Conservation (phyloP, 64 coral and sea anemone species). For the Acropora tenuis region DNA sequence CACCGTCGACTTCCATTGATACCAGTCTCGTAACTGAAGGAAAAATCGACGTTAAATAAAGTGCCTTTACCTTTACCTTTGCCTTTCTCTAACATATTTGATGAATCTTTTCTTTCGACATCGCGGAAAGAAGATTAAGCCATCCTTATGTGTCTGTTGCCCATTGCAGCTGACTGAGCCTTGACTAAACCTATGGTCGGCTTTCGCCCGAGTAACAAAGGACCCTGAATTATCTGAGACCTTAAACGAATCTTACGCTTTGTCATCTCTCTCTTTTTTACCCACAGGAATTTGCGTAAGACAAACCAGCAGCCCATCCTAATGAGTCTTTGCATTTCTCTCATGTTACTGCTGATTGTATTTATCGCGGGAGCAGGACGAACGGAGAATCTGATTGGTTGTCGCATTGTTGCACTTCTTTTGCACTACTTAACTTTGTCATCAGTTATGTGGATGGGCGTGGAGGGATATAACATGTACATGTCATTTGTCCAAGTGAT, state of each 20-base stretch:
- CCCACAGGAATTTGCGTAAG: constrained; percentile 79
- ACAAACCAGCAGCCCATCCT: constrained; percentile 90
- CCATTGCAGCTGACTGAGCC: too few relatives aligned
- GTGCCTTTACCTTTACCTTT: too few relatives aligned
- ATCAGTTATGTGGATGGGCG: constrained; percentile 88
- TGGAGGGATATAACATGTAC: constrained; percentile 92
- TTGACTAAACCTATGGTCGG: too few relatives aligned
- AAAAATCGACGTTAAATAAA: too few relatives aligned
- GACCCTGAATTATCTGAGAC: background rate
- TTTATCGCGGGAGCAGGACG: constrained; percentile 77
- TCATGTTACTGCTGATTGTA: constrained; percentile 85
- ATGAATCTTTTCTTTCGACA: too few relatives aligned
- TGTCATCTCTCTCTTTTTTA: background rate
- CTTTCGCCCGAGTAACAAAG: background rate
- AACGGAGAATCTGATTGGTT: constrained; percentile 49
- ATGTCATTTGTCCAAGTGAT: constrained; percentile 78
- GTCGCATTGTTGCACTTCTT: constrained; percentile 62
- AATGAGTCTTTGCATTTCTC: constrained; percentile 81
- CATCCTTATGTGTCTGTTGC: too few relatives aligned
- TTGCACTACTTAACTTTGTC: constrained; percentile 78
- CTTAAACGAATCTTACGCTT: background rate
- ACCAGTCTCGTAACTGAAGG: too few relatives aligned
- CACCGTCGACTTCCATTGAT: too few relatives aligned
- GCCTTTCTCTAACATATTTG: too few relatives aligned
- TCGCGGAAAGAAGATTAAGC: too few relatives aligned